Evolutionary conservation across 2,888 invertebrate genomes (phyloP), one percentile per base, ranked within the genome.

Genomic region (Leucoma salicis): DNA sequence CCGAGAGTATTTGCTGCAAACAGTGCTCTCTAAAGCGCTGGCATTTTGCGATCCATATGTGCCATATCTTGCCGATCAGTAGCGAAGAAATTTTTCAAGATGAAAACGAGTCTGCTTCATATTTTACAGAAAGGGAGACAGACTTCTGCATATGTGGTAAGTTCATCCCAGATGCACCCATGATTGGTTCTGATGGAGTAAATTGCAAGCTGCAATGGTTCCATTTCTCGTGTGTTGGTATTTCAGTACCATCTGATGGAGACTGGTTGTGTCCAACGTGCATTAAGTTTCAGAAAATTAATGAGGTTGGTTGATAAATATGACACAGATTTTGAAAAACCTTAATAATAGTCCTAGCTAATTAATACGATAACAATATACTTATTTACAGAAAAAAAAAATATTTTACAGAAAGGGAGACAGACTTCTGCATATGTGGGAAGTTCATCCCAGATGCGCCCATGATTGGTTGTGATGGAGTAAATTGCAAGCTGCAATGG

Each of bases 401-500:
- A n/a, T n/a, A n/a, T n/a, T n/a, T n/a, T n/a, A n/a, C n/a, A n/a
- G n/a, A 57, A 31, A 56, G 70, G 2, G 68, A 74, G 29, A 59
- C 62, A 1, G 65, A 69, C 3, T 79, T 67, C 38, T 85, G 85
- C 43, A 70, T 57, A 13, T 84, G 84, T 28, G 78, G 78, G 1
- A 71, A 70, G 43, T 58, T 69, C 15, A 50, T 77, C 2, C 55
- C 57, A 1, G 68, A 70, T 5, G 52, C 71, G 0, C 61, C 57
- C 0, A 84, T 83, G 82, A 84, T 83, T 18, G 84, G 77, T 0
- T 85, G 85, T 27, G 84, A 85, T 47, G 74, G 66, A 0, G 59
- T 70, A 0, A 46, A 49, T 0, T 85, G 85, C 38, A 33, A 14
- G 0, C 36, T 64, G 2, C 72, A 83, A 39, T 85, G 84, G 84